Base-by-base conservation (phyloP, 2,888 invertebrate genomes). In the Temnothorax rugatulus region DNA sequence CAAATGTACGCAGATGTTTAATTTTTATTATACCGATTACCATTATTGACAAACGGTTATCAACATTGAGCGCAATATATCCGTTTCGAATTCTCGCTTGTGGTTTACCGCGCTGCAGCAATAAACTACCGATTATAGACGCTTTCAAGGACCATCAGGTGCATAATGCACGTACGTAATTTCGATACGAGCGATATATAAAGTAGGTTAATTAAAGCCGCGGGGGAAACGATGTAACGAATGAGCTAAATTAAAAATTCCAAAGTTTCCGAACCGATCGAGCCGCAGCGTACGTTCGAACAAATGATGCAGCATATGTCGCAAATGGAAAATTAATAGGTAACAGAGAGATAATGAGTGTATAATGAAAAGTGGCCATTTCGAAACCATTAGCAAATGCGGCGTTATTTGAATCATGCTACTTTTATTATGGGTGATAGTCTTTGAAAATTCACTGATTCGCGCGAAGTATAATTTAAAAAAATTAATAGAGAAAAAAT, bases 41-140 rank as follows among this genome's bases (percentile, higher is more conserved):
- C 66, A 44, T 47, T 68, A 68, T 68, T 92, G 91, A 93, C 90
- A 88, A 90, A 92, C 91, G 86, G 91, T 90, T 91, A 87, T 91
- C 91, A 88, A 87, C 86, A 85, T 87, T 84, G 86, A 84, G 87
- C 86, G 89, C 88, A 86, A 88, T 87, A 87, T 84, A 89, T 84
- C 81, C 59, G 50, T 87, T 83, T 68, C 82, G 73, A 82, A 82
- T 84, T 86, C 84, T 85, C 88, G 74, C 47, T 21, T 59, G 89
- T 83, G 88, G 88, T 87, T 89, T 84, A 86, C 84, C 90, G 82
- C 86, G 82, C 29, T 57, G 84, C 83, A 74, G 79, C 82, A 75
- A 86, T 87, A 88, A 90, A 89, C 86, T 57, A 83, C 64, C 86
- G 83, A 86, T 85, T 84, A 86, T 82, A 83, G 73, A 68, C 83